These are phyloP conservation scores for Serinus canaria DNA, from an alignment of 2,113 vertebrate genomes.

Conservation along the genomic window DNA sequence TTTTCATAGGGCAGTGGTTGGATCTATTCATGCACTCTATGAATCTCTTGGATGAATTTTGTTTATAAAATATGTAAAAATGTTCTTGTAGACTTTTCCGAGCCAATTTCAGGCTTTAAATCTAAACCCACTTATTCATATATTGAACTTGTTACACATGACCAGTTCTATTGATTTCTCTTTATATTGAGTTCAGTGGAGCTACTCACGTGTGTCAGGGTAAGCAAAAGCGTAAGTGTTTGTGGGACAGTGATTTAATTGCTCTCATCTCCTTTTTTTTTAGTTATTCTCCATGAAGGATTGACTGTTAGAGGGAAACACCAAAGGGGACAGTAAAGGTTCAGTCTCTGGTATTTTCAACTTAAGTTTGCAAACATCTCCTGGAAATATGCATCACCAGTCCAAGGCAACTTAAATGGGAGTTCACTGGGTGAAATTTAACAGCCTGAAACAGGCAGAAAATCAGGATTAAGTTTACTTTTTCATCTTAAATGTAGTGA, in stretches of 20 bases:
- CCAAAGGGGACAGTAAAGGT: neutral
- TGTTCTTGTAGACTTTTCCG: neutral
- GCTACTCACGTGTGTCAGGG: conserved; percentile 34
- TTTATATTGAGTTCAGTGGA: conserved; percentile 33
- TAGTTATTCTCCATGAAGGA: neutral
- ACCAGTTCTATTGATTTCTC: conserved; percentile 36
- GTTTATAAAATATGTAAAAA: neutral
- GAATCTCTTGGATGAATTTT: neutral
- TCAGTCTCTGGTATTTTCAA: neutral
- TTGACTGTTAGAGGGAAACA: neutral
- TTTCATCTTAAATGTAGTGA: neutral
- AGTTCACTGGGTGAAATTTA: neutral
- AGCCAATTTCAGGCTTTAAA: neutral
- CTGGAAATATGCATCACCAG: neutral
- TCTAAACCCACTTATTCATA: neutral
- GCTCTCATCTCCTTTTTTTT: neutral
- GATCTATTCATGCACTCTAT: neutral
- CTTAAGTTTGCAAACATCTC: neutral
- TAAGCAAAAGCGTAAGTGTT: conserved; percentile 39
- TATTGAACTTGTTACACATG: conserved; percentile 38
- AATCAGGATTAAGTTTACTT: neutral
- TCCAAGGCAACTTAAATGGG: neutral
- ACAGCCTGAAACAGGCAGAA: neutral
- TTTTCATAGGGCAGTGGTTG: neutral
- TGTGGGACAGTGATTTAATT: conserved; percentile 45